Evolutionary conservation across 2,113 vertebrate genomes (phyloP), one percentile per base, ranked within the genome.

Genomic region (Piliocolobus tephrosceles): DNA sequence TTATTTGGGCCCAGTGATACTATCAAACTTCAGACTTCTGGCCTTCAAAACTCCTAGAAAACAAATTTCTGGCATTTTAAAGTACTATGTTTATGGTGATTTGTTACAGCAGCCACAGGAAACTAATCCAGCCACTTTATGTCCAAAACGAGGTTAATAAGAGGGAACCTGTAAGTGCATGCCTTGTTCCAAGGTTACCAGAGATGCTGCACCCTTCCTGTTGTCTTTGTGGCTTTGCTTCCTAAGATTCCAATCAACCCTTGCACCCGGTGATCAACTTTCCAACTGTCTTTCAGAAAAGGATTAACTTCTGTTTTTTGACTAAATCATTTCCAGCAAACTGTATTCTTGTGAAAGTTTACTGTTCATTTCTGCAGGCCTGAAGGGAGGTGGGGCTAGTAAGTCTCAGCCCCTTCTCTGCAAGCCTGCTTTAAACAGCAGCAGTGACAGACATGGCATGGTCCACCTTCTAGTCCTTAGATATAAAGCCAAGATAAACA

Each of bases 161-260:
- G 43, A 45, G 8, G 30, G 66, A 99, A 99, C 97, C 95, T 99
- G 99, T 99, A 98, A 99, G 99, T 98, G 97, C 8, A 30, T 0
- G 8, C 30, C 43, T 47, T n/a, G 16, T n/a, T 75, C 52, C 1
- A 12, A 66, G 86, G 18, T 18, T 22, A 40, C 12, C n/a, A 27
- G 50, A 66, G 40, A 12, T 3, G 16, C 45, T 5, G 0, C 76
- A 8, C 23, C 95, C 30, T 79, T 68, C 30, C 78, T 23, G 55
- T 6, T 27, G 32, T 70, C 57, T 52, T 11, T 78, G 23, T 10
- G 73, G 64, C 22, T 45, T 80, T 81, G 50, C 64, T 52, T 93
- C 85, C 55, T 73, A 6, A 85, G 30, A 64, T 14, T 25, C 64
- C 6, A 6, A 0, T 40, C n/a, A 11, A 2, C 52, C 79, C 40